Conservation (phyloP, 2,888 invertebrate genomes). For the Drosophila longiperda region DNA sequence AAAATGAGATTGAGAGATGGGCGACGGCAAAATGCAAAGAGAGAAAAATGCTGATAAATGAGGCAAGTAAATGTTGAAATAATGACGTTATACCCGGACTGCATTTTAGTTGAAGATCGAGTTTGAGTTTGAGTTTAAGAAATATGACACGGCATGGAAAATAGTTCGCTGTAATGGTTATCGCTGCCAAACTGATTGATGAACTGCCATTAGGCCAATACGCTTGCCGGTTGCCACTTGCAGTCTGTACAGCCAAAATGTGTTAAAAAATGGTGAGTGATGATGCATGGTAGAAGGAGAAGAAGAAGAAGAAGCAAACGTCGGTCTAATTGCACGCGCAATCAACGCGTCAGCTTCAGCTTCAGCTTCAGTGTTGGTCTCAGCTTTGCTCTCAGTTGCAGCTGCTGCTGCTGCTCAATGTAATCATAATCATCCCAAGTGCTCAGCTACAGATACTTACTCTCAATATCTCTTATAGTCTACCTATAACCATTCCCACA, state of each 20-base stretch:
- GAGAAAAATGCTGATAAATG: conserved; percentile 75
- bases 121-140: conserved; percentile 31
- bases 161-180: conserved; percentile 62
- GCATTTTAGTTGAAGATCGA: conserved; percentile 53
- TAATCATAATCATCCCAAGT: conserved; percentile 59
- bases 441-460: conserved; percentile 10
- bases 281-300: conserved; percentile 55
- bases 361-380: conserved; percentile 11
- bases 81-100: conserved; percentile 55
- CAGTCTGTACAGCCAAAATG: conserved; percentile 52
- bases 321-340: conserved; percentile 75
- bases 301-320: conserved; percentile 24
- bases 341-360: conserved; percentile 55
- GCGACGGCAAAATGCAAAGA: conserved; percentile 55
- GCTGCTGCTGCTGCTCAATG: conserved; percentile 7
- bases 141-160: conserved; percentile 64
- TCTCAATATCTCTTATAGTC: conserved; percentile 1
- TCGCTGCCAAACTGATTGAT: conserved; percentile 75
- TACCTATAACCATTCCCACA: conserved; percentile 29
- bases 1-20: conserved; percentile 6
- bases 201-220: conserved; percentile 72
- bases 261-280: conserved; percentile 79
- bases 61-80: conserved; percentile 76
- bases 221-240: conserved; percentile 34
- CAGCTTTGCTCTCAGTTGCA: conserved; percentile 10